Percentiles rank a stretch among this genome's conserved stretches.
These are phyloP conservation scores for Brenthis ino DNA, from an alignment of 2,888 invertebrate genomes.

Conservation along the genomic window DNA sequence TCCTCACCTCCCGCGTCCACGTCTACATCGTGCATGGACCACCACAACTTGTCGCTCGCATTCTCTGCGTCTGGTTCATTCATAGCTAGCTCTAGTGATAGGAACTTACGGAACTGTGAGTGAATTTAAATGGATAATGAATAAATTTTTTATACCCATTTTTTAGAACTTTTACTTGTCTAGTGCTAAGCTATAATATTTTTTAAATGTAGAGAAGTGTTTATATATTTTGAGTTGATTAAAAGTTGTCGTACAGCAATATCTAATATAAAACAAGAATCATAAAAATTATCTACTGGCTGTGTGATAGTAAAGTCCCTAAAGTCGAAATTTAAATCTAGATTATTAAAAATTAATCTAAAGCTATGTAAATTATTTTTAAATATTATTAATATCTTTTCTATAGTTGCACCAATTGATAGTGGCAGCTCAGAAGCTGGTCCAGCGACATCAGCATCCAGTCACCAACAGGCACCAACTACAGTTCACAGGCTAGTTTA, in stretches of 20 bases:
- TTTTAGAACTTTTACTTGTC: not conserved
- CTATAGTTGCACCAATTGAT: conserved; percentile 45
- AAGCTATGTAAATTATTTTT: not conserved
- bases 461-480: conserved; percentile 61
- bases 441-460: conserved; percentile 53
- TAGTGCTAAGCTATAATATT: not conserved
- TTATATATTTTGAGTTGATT: too few relatives aligned
- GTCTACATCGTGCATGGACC: conserved; percentile 77
- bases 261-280: too few relatives aligned
- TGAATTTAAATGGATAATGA: not conserved
- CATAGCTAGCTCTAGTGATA: conserved; percentile 54
- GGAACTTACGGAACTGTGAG: conserved; percentile 15
- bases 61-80: conserved; percentile 76
- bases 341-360: too few relatives aligned
- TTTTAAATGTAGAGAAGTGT: too few relatives aligned
- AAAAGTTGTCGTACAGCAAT: too few relatives aligned
- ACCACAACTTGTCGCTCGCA: conserved; percentile 73
- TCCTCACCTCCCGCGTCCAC: conserved; percentile 74
- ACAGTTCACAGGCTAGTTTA: conserved; percentile 58
- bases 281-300: too few relatives aligned
- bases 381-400: not conserved
- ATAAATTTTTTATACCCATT: not conserved
- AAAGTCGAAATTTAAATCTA: not conserved
- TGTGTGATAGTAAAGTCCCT: too few relatives aligned
- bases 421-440: conserved; percentile 44